Conservation (phyloP, 1,140 invertebrate species). For the Papilio dardanus region DNA sequence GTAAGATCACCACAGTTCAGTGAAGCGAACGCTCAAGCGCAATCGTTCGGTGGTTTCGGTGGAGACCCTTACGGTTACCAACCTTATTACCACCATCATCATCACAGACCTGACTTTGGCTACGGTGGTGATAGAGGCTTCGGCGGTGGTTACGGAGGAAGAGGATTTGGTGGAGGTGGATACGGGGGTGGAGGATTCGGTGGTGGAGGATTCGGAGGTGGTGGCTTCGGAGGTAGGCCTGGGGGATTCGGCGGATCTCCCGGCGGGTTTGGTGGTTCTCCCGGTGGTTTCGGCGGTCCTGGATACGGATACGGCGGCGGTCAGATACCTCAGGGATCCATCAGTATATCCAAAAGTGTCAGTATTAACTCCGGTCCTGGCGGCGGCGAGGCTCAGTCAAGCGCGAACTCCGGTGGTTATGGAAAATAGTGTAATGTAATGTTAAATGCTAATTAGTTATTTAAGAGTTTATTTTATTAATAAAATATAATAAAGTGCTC, state of each 20-base stretch:
- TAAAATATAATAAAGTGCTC: not conserved
- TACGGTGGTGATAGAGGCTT: conserved; percentile 9
- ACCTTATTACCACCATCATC: conserved; percentile 19
- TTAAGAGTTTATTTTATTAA: not conserved
- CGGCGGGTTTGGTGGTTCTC: not conserved
- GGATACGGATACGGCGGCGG: not conserved
- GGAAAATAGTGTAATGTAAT: conserved; percentile 1
- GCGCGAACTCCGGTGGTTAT: not conserved
- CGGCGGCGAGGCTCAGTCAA: not conserved
- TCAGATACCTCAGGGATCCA: conserved; percentile 8
- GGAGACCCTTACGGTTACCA: not conserved
- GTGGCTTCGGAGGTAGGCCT: not conserved
- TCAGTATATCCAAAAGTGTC: conserved; percentile 9
- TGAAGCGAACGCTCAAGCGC: conserved; percentile 44
- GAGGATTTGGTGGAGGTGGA: conserved; percentile 6
- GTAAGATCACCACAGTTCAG: conserved; percentile 48
- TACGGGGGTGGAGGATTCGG: conserved; percentile 18
- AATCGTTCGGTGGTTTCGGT: conserved; percentile 35
- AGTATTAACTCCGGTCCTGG: conserved; percentile 21
- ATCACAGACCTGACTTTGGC: conserved; percentile 34
- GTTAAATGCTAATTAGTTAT: not conserved
- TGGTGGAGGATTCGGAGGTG: not conserved
- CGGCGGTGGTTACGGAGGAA: conserved; percentile 31
- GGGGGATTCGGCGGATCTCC: no score
- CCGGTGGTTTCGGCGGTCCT: conserved; percentile 5